Base-by-base conservation (phyloP, 2,888 invertebrate species). In the Drosophila tripunctata region DNA sequence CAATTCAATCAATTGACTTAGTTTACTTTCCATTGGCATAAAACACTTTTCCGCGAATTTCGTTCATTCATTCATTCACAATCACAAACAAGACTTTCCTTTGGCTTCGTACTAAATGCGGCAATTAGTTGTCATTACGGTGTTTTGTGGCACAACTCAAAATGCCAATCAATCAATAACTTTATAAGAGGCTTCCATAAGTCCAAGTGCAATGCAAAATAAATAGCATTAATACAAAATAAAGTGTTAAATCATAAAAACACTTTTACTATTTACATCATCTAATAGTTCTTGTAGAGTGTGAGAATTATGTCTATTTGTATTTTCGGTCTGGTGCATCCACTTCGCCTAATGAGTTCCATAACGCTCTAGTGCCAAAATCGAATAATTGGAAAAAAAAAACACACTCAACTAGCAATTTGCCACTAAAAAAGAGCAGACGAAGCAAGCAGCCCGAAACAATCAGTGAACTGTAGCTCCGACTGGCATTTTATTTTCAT, bases 1-100 rank as follows among this genome's bases (percentile, higher is more conserved):
- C 77, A 77, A 77, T 74, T 74, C 63, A 77, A 77, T 77, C 70
- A 67, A 74, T 70, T 64, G 67, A 35, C 65, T 63, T 70, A 70
- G 65, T 67, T 63, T 82, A 56, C 56, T 67, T 74, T 76, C 45
- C 52, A 21, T 51, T 54, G 67, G 64, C 72, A 62, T 44, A 61
- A 57, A 55, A 19, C 56, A 44, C 30, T 55, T 81, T 81, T 84
- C 84, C 19, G 40, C 44, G 81, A 84, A 83, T 63, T 69, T 69
- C 41, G 15, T 27, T 30, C 43, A 45, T 62, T 50, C 17, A 52
- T 27, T 21, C 55, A 67, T 52, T 56, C 43, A 57, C 35, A 35
- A 17, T 27, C 54, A 65, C 35, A 51, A 14, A 19, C 31, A 60
- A 51, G 38, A 33, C n/a, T 70, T 70, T 55, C 40, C 60, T 33